phyloP scores from a whole-genome alignment of 64 coral and sea anemone species.

The Astreopora myriophthalma region DNA sequence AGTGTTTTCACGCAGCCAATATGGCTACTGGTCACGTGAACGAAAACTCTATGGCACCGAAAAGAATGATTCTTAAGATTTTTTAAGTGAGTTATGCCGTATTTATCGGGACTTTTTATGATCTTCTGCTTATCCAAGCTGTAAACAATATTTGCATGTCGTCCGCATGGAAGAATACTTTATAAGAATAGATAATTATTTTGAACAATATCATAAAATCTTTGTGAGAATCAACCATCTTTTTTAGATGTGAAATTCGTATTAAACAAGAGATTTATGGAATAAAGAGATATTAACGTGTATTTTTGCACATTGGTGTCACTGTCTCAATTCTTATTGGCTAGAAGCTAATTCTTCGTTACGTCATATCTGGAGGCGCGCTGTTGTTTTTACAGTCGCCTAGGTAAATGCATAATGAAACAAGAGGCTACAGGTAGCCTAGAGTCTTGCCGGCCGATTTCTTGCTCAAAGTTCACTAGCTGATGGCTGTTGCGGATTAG shows the following conservation, averaged over 20 bases:
- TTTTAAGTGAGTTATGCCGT: neutral
- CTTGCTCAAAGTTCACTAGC: no score
- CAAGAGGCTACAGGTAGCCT: no score
- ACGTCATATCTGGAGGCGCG: no score
- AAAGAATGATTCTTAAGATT: no score
- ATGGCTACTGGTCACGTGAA: no score
- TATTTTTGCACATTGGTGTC: neutral
- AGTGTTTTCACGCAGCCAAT: no score
- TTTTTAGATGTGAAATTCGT: constrained; percentile 9
- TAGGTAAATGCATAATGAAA: no score
- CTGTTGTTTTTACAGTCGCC: no score
- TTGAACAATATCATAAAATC: neutral
- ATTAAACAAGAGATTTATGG: constrained; percentile 17
- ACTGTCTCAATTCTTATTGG: neutral
- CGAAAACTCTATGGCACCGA: no score
- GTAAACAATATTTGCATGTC: neutral
- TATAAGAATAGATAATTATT: neutral
- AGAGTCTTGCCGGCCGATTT: no score
- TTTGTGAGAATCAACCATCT: constrained; percentile 9
- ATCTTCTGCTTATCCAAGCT: neutral
- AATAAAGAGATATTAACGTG: neutral
- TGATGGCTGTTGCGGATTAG: no score
- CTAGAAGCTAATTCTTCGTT: no score
- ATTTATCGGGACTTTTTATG: neutral
- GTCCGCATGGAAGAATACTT: neutral